Conservation (phyloP, 2,888 invertebrate genomes). For the Erynnis tages region DNA sequence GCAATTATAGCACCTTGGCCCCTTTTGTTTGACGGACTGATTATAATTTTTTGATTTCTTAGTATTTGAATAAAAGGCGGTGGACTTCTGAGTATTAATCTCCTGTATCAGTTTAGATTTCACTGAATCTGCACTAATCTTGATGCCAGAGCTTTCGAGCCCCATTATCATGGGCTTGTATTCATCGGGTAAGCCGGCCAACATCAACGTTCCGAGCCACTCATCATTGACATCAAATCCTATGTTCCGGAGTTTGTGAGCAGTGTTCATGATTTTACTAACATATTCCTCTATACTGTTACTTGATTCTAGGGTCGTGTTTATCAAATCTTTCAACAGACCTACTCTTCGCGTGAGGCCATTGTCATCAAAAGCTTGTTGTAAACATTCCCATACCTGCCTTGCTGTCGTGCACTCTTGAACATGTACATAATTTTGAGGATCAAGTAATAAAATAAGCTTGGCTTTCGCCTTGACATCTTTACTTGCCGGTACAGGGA, state of each 20-base stretch:
- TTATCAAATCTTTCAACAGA: constrained; percentile 13
- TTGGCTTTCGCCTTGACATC: constrained; percentile 22
- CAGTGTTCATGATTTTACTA: constrained; percentile 30
- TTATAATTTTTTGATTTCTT: neutral
- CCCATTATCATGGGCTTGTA: constrained; percentile 35
- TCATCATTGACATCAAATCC: constrained; percentile 30
- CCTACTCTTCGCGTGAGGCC: constrained; percentile 21
- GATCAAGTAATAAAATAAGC: constrained; percentile 16
- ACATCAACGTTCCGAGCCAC: constrained; percentile 31
- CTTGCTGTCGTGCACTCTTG: neutral
- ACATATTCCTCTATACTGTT: constrained; percentile 26
- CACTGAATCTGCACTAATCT: constrained; percentile 26
- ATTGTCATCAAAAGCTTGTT: constrained; percentile 25
- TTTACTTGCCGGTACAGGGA: neutral
- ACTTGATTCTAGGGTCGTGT: neutral
- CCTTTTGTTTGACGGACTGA: neutral
- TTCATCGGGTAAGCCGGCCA: constrained; percentile 29
- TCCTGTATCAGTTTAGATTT: constrained; percentile 31
- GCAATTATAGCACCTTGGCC: constrained; percentile 26
- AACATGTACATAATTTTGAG: constrained; percentile 15
- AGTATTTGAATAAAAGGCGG: constrained; percentile 18
- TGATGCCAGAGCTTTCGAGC: constrained; percentile 29
- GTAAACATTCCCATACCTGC: neutral
- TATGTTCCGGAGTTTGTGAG: constrained; percentile 33
- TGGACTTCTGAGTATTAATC: constrained; percentile 18